phyloP scores from a whole-genome alignment of 2,797 vertebrate genomes.

The Dallia pectoralis region DNA sequence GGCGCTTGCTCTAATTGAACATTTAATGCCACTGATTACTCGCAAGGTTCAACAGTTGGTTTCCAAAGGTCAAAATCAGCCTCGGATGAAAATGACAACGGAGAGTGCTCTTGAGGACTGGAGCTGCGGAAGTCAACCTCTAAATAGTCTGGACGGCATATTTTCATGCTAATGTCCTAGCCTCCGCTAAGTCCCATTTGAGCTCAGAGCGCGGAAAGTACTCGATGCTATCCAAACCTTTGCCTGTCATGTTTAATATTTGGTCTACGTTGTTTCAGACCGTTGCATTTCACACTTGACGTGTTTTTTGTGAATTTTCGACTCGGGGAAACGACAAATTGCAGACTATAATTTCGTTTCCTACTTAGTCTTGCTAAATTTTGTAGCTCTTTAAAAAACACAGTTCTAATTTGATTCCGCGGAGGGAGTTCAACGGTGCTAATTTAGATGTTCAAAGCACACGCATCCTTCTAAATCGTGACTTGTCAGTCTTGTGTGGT shows the following conservation, averaged over 20 bases:
- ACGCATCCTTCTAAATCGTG: not conserved
- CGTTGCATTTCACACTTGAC: constrained; percentile 46
- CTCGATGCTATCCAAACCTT: not conserved
- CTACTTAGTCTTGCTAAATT: not conserved
- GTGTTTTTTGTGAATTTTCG: constrained; percentile 32
- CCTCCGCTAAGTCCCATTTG: not conserved
- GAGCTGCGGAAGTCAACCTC: not conserved
- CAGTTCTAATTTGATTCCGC: not conserved
- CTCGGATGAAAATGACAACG: not conserved
- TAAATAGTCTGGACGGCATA: no score
- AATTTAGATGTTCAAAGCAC: not conserved
- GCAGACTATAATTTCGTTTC: not conserved
- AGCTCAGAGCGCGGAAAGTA: not conserved
- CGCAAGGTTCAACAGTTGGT: not conserved
- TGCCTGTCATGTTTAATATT: not conserved
- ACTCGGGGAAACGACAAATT: constrained; percentile 26
- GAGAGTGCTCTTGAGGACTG: not conserved
- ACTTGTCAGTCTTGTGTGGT: not conserved
- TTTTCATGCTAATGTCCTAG: not conserved
- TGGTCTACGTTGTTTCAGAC: not conserved
- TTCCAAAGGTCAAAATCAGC: constrained; percentile 1
- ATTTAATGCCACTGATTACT: constrained; percentile 8
- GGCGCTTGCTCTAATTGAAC: not conserved
- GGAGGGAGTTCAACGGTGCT: not conserved
- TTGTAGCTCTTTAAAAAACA: not conserved